phyloP scores from a whole-genome alignment of 2,888 invertebrate species.

The Reticulitermes lucifugus region DNA sequence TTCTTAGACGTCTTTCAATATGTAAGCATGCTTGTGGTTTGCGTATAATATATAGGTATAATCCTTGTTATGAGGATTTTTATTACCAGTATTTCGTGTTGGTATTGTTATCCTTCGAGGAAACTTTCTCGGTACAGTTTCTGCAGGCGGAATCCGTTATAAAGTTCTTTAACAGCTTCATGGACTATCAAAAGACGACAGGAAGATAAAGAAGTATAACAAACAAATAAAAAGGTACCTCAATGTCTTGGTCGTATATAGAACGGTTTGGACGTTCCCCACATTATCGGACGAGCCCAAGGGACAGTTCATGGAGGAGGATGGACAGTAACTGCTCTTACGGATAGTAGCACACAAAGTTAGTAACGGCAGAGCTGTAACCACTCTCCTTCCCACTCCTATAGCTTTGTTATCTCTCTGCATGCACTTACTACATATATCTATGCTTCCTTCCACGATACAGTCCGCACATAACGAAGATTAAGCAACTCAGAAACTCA shows the following conservation, averaged over 20 bases:
- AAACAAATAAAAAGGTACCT: constrained; percentile 6
- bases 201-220: constrained; percentile 12
- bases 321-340: background rate
- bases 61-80: no score
- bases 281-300: background rate
- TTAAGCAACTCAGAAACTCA: no score
- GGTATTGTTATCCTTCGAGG: background rate
- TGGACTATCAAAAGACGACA: background rate
- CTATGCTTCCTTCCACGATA: no score
- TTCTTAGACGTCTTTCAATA: no score
- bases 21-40: no score
- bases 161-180: constrained; percentile 13
- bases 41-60: no score
- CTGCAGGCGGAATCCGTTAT: background rate
- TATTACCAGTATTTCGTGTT: background rate
- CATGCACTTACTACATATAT: background rate
- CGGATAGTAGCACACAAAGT: background rate
- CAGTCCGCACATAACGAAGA: no score
- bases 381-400: background rate
- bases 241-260: background rate
- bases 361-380: background rate
- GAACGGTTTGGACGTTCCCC: background rate
- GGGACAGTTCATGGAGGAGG: background rate
- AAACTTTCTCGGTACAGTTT: background rate
- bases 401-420: background rate